A percentile compares a stretch with the other conserved stretches of the same genome.
These are phyloP conservation scores for Boulengeromyrus knoepffleri DNA, from an alignment of 2,113 vertebrate species.

Conservation along the genomic window DNA sequence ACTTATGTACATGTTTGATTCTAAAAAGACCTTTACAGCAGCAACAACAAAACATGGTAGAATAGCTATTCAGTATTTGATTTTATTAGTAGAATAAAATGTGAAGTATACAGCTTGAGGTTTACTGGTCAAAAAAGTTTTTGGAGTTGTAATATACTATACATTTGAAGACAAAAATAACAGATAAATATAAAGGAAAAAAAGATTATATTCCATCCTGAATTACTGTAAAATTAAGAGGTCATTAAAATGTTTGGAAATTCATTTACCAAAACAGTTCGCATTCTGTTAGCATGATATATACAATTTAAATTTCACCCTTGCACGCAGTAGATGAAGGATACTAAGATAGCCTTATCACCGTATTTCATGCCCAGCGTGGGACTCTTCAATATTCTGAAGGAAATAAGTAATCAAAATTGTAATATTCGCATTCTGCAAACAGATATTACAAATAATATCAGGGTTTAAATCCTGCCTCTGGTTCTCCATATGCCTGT, in stretches of 20 bases:
- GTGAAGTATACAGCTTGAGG: not conserved
- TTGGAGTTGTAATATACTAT: not conserved
- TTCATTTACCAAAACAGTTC: not conserved
- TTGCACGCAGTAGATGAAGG: not conserved
- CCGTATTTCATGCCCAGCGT: not conserved
- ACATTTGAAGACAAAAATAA: conserved; percentile 4
- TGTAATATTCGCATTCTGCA: not conserved
- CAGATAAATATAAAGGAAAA: not conserved
- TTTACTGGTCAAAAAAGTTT: not conserved
- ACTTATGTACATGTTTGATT: not conserved
- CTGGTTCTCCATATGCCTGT: not conserved
- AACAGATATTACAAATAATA: not conserved
- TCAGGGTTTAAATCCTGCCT: not conserved
- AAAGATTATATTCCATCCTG: not conserved
- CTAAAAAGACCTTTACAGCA: not conserved
- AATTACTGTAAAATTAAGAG: conserved; percentile 1
- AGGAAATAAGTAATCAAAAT: not conserved
- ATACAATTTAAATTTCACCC: not conserved
- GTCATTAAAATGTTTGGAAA: not conserved
- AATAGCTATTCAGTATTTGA: not conserved
- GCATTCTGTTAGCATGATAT: not conserved
- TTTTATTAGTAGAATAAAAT: not conserved
- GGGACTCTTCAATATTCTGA: not conserved
- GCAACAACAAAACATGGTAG: conserved; percentile 6
- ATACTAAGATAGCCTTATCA: not conserved